Evolutionary conservation across 1,140 invertebrate genomes (phyloP).

Genomic region (Pygmarrhopalites habei): DNA sequence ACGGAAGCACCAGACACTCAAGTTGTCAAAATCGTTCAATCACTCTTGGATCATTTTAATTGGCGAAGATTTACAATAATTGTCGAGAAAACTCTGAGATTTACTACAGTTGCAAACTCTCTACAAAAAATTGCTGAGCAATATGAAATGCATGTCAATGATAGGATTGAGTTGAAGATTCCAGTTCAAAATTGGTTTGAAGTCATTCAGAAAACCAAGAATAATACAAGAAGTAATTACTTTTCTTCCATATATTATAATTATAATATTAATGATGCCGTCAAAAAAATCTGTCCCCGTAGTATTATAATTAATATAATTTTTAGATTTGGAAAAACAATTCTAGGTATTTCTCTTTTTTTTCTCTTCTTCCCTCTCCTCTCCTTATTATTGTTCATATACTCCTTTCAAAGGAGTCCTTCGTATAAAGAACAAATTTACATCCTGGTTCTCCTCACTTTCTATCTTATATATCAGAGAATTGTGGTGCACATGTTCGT

Average conservation of each 20-base stretch:
- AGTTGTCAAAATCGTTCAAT: conserved; percentile 87
- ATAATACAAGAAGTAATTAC: conserved; percentile 74
- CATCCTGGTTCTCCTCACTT: too few species aligned
- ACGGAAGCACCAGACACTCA: conserved; percentile 89
- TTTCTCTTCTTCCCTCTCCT: too few species aligned
- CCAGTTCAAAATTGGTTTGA: conserved; percentile 75
- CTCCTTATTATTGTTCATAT: too few species aligned
- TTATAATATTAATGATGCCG: too few species aligned
- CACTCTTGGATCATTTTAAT: conserved; percentile 77
- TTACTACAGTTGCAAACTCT: conserved; percentile 67
- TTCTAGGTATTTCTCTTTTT: too few species aligned
- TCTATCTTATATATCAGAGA: too few species aligned
- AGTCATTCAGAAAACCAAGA: conserved; percentile 79
- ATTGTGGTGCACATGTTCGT: too few species aligned
- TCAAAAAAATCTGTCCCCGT: too few species aligned
- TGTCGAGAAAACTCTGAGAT: conserved; percentile 62
- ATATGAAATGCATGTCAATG: conserved; percentile 74
- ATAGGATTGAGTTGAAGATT: conserved; percentile 54
- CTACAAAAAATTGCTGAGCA: conserved; percentile 61
- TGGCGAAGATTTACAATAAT: conserved; percentile 92
- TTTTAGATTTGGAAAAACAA: too few species aligned
- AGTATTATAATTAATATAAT: too few species aligned
- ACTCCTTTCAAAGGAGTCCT: too few species aligned
- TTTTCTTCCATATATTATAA: conserved; percentile 6
- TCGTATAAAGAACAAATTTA: too few species aligned